Evolutionary conservation across 2,888 invertebrate genomes (phyloP).

Genomic region (Idaea biselata): DNA sequence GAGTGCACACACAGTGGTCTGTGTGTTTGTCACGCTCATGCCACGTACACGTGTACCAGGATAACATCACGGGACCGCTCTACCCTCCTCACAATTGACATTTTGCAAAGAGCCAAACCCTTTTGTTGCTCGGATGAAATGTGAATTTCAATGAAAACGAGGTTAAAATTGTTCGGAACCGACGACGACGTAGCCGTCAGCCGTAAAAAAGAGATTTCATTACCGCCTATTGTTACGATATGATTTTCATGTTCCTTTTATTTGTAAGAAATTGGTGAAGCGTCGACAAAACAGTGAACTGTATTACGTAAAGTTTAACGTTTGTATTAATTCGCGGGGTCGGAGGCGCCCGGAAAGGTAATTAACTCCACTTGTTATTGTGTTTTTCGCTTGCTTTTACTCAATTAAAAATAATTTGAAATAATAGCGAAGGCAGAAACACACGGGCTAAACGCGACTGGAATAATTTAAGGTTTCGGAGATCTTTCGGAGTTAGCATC

Average conservation of each 20-base stretch:
- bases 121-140: conserved; percentile 69
- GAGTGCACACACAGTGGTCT: conserved; percentile 30
- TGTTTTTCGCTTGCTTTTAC: conserved; percentile 68
- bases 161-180: conserved; percentile 68
- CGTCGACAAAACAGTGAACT: conserved; percentile 37
- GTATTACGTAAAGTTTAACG: conserved; percentile 53
- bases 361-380: conserved; percentile 64
- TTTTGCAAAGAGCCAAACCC: conserved; percentile 67
- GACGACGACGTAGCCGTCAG: conserved; percentile 46
- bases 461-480: conserved; percentile 65
- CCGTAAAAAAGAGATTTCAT: conserved; percentile 68
- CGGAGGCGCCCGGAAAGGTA: conserved; percentile 52
- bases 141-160: conserved; percentile 74
- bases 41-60: conserved; percentile 50
- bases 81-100: conserved; percentile 73
- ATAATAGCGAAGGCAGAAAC: conserved; percentile 66
- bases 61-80: conserved; percentile 43
- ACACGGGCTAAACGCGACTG: conserved; percentile 48
- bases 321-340: conserved; percentile 49
- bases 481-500: conserved; percentile 63
- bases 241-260: conserved; percentile 67
- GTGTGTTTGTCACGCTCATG: conserved; percentile 48
- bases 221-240: conserved; percentile 68
- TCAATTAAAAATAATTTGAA: conserved; percentile 77
- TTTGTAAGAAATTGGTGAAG: conserved; percentile 56